Evolutionary conservation across 2,888 invertebrate species (phyloP).

Genomic region (Antheraea yamamai): DNA sequence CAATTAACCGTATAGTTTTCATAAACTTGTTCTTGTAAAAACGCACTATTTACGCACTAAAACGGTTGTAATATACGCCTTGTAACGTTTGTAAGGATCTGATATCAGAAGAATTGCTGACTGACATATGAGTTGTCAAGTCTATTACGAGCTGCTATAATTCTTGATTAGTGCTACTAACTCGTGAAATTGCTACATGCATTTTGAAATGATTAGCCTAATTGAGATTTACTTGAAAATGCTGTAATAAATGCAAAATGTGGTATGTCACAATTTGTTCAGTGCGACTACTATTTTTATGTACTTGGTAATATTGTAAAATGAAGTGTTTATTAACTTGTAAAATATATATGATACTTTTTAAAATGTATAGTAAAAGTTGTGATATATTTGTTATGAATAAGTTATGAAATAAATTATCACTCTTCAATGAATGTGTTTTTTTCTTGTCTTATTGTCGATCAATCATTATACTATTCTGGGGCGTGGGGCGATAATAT

Average conservation of each 20-base stretch:
- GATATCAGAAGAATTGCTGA: no score
- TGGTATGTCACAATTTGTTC: conserved; percentile 21
- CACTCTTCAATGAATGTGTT: conserved; percentile 38
- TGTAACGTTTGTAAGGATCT: no score
- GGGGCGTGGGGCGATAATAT: not conserved
- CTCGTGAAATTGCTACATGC: not conserved
- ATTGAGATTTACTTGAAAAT: conserved; percentile 2
- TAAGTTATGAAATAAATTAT: conserved; percentile 55
- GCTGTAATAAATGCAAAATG: not conserved
- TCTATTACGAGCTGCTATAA: not conserved
- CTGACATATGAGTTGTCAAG: not conserved
- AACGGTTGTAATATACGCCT: no score
- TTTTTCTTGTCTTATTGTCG: not conserved
- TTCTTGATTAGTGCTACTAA: not conserved
- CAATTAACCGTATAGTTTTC: no score
- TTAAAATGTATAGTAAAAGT: conserved; percentile 48
- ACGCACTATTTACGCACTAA: no score
- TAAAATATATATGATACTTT: conserved; percentile 36
- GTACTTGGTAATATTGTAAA: not conserved
- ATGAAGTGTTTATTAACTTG: conserved; percentile 11
- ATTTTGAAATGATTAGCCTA: not conserved
- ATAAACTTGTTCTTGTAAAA: no score
- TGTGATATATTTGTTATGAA: conserved; percentile 67
- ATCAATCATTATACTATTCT: not conserved
- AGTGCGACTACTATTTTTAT: conserved; percentile 20